A percentile compares a stretch with the other conserved stretches of the same genome.
These are phyloP conservation scores for Drosophila neutralis DNA, from an alignment of 2,888 invertebrate genomes.

Conservation along the genomic window DNA sequence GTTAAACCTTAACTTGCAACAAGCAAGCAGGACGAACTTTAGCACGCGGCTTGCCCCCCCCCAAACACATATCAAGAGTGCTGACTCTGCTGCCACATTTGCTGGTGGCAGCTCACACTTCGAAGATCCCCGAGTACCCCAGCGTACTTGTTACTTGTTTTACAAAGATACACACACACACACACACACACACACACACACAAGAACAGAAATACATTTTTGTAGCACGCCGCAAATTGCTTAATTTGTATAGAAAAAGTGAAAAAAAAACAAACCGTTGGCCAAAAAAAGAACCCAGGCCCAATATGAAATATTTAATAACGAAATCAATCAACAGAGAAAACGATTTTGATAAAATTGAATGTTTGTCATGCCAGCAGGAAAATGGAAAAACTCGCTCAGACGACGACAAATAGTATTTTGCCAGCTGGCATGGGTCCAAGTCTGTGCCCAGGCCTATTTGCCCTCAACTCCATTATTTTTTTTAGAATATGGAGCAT, in stretches of 20 bases:
- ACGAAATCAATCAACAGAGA: constrained; percentile 40
- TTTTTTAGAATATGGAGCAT: constrained; percentile 38
- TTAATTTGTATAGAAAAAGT: constrained; percentile 52
- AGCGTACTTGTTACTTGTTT: constrained; percentile 34
- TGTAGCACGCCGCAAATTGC: constrained; percentile 66
- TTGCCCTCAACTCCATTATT: constrained; percentile 26
- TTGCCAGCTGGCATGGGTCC: constrained; percentile 64
- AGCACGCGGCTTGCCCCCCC: constrained; percentile 55
- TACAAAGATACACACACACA: constrained; percentile 29
- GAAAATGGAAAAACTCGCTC: constrained; percentile 42
- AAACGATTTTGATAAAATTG: constrained; percentile 55
- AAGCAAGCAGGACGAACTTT: constrained; percentile 32
- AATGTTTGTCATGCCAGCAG: constrained; percentile 60
- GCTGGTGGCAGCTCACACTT: constrained; percentile 11
- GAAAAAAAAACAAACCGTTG: constrained; percentile 21
- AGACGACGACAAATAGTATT: constrained; percentile 41
- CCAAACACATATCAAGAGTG: constrained; percentile 27
- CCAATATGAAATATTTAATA: constrained; percentile 23
- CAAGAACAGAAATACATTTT: constrained; percentile 42
- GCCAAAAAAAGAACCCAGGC: constrained; percentile 45
- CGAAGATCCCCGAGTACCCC: constrained; percentile 2
- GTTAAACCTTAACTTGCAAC: constrained; percentile 23
- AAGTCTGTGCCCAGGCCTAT: constrained; percentile 55
- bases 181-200: constrained; percentile 15
- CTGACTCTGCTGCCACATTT: constrained; percentile 5